Percentiles rank a stretch among this genome's conserved stretches.
These are phyloP conservation scores for Eustalomyia histrio DNA, from an alignment of 2,888 invertebrate genomes.

Conservation along the genomic window DNA sequence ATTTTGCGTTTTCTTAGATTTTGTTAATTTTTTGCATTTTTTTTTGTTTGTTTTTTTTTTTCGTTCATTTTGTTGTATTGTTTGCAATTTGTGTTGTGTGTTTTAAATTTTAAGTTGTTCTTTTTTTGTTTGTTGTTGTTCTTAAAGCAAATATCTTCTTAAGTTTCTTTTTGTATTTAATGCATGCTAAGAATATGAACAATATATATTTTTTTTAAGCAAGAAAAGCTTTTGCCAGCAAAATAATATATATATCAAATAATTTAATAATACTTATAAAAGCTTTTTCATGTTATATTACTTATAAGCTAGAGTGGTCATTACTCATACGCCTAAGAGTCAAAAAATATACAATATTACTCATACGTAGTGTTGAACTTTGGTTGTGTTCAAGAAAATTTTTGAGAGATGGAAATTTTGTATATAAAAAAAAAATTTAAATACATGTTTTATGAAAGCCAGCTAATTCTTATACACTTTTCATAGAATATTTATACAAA, in stretches of 20 bases:
- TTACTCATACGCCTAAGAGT: background rate
- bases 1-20: conserved; percentile 1
- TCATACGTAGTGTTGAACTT: background rate
- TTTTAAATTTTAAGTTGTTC: conserved; percentile 43
- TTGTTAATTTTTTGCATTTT: background rate
- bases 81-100: conserved; percentile 3
- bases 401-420: too few species aligned
- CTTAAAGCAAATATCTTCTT: conserved; percentile 14
- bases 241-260: background rate
- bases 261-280: background rate
- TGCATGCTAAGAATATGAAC: background rate
- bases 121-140: conserved; percentile 43
- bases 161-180: conserved; percentile 5
- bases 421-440: background rate
- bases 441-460: background rate
- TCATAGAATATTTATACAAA: too few species aligned
- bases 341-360: background rate
- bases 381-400: too few species aligned
- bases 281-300: background rate
- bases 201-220: background rate
- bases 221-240: background rate
- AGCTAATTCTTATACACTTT: too few species aligned
- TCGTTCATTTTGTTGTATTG: conserved; percentile 36
- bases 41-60: conserved; percentile 37
- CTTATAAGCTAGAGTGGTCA: background rate